phyloP scores from a whole-genome alignment of 64 coral and sea anemone genomes.

The Pachyseris speciosa region DNA sequence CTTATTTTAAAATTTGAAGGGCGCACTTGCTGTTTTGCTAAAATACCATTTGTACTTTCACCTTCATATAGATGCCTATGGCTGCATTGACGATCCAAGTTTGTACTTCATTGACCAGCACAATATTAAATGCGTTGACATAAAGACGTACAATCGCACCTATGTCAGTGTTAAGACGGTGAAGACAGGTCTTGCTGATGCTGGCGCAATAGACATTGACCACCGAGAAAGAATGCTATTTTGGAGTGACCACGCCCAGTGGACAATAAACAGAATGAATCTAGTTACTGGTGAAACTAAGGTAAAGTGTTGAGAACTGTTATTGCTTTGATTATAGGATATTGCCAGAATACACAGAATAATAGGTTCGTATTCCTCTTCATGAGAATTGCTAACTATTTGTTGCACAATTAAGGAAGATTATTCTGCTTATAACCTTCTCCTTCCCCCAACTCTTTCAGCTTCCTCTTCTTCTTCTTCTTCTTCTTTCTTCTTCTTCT shows the following conservation, averaged over 20 bases:
- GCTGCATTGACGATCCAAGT: constrained; percentile 1
- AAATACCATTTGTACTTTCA: too few relatives aligned
- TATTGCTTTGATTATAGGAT: background rate
- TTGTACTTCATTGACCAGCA: constrained; percentile 10
- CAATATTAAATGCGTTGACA: constrained; percentile 43
- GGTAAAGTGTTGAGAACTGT: background rate
- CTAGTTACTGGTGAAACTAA: constrained; percentile 31
- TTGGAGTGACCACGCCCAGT: constrained; percentile 49
- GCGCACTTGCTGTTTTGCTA: too few relatives aligned
- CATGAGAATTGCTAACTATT: too few relatives aligned
- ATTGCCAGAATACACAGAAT: too few relatives aligned
- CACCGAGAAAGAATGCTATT: constrained; percentile 3
- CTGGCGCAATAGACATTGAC: constrained; percentile 44
- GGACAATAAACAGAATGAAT: constrained; percentile 28
- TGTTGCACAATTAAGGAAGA: too few relatives aligned
- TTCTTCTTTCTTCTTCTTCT: too few relatives aligned
- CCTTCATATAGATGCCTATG: background rate
- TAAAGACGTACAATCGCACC: background rate
- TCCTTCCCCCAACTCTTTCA: too few relatives aligned
- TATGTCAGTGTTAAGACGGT: background rate
- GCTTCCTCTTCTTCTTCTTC: too few relatives aligned
- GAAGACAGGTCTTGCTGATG: background rate
- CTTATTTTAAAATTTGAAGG: too few relatives aligned
- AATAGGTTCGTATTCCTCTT: too few relatives aligned
- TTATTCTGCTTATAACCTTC: too few relatives aligned